These are phyloP conservation scores for Malurus leucopterus DNA, from an alignment of 2,797 vertebrate species.

Conservation along the genomic window DNA sequence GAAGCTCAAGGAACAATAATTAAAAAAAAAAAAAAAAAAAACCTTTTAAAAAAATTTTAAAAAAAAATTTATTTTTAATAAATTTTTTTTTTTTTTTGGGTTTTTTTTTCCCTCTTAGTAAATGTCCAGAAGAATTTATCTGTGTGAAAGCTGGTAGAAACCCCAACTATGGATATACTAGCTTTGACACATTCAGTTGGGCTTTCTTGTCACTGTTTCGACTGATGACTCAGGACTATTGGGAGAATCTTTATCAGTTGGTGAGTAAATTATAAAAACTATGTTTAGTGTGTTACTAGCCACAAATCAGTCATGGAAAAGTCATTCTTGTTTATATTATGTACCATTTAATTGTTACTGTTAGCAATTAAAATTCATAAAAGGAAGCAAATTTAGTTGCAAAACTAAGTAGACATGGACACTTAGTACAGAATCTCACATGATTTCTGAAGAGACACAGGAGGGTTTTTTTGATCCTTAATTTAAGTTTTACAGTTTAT, in stretches of 20 bases:
- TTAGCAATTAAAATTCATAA: not conserved
- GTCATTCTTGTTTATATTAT: not conserved
- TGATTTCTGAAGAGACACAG: not conserved
- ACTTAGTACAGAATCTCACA: not conserved
- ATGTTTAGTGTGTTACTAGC: not conserved
- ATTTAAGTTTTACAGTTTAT: not conserved
- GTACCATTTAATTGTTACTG: not conserved
- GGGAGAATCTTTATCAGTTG: conserved; percentile 95
- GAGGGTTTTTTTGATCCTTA: not conserved
- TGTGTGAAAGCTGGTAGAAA: conserved; percentile 81
- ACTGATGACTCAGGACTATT: conserved; percentile 95
- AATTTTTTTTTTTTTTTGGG: too few relatives aligned
- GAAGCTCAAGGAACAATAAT: not conserved
- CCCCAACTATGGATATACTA: conserved; percentile 91
- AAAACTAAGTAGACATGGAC: not conserved
- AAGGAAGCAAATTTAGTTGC: not conserved
- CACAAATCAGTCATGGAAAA: not conserved
- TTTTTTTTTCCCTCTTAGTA: conserved; percentile 57
- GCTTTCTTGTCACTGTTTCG: conserved; percentile 94
- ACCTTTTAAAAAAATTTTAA: too few relatives aligned
- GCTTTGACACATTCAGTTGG: conserved; percentile 94
- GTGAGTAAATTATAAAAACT: conserved; percentile 64
- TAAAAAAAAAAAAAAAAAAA: not conserved
- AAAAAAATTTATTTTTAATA: too few relatives aligned
- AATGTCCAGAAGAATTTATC: conserved; percentile 82